Evolutionary conservation across 2,113 vertebrate genomes (phyloP), one percentile per base, ranked within the genome.

Genomic region (Lethenteron camtschaticum): DNA sequence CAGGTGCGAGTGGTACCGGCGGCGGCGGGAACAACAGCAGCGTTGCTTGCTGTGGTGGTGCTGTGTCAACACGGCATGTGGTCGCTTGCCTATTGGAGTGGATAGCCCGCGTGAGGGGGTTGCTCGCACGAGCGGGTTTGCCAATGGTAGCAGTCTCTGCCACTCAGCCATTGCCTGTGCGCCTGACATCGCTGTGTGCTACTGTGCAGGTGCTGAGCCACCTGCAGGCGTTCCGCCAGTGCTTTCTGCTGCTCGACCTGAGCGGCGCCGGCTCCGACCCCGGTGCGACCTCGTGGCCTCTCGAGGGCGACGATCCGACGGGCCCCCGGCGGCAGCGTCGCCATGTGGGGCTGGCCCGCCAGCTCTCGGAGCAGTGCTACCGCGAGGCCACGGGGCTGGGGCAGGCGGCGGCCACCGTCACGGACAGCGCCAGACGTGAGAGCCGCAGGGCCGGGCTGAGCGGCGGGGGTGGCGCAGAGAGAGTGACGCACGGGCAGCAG

Each of bases 141-240:
- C 41, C 41, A 41, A 41, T 41, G 41, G 41, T 41, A 41, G 41
- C 41, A 41, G 41, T 41, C 41, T 41, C 41, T 41, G 41, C 41
- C 41, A 41, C 41, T 41, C 41, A 41, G 5, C 5, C 41, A 41
- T 41, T 41, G 41, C 41, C 41, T 41, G 41, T 41, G 41, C 41
- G 41, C 41, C 41, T 41, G 41, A 41, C 41, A 41, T 41, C 41
- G 41, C 41, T 41, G 41, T 41, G 41, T 41, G 41, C 41, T 41
- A 41, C 41, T 41, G 41, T 41, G 41, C 41, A 41, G 41, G 94
- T 99, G 81, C 85, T 99, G 56, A 99, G 94, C 76, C 94, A 99
- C 83, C 81, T 99, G 79, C 94, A 87, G 79, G 96, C 96, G 82
- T 99, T 99, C 80, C 82, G 94, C 72, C 91, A 99, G 77, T 99